These are phyloP conservation scores for Torymus aiolomorphi DNA, from an alignment of 2,888 invertebrate genomes.

Conservation along the genomic window DNA sequence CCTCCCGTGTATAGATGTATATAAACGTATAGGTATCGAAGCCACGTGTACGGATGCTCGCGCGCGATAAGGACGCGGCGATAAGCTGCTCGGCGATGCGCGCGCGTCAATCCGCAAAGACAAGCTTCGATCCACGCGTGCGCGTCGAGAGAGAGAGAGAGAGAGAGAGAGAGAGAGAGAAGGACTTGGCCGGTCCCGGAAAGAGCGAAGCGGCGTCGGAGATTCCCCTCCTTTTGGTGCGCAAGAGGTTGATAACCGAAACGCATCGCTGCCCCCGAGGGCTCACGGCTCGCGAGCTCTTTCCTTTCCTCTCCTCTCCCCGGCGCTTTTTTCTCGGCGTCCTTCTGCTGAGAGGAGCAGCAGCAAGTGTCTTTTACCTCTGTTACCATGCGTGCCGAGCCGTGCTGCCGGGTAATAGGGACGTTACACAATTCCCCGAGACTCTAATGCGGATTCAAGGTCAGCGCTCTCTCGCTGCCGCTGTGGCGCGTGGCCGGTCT, in stretches of 20 bases:
- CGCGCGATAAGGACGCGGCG: no score
- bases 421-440: constrained; percentile 46
- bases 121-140: no score
- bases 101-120: no score
- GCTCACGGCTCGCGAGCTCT: constrained; percentile 53
- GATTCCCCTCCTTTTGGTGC: constrained; percentile 8
- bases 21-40: no score
- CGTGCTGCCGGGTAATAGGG: constrained; percentile 17
- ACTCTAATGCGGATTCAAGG: constrained; percentile 46
- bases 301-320: constrained; percentile 23
- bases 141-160: no score
- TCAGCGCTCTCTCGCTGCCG: constrained; percentile 45
- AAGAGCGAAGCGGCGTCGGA: no score
- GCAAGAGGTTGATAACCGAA: constrained; percentile 73
- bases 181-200: no score
- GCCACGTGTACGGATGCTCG: no score
- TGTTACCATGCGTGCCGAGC: constrained; percentile 44
- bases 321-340: constrained; percentile 12
- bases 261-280: constrained; percentile 71
- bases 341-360: no score
- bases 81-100: no score
- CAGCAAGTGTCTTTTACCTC: constrained; percentile 4
- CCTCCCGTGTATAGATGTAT: no score
- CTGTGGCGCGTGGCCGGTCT: not conserved
- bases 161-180: no score